Percentiles rank a stretch among this genome's conserved stretches.
phyloP scores from a whole-genome alignment of 2,113 vertebrate species.

The Pleuronectes platessa region DNA sequence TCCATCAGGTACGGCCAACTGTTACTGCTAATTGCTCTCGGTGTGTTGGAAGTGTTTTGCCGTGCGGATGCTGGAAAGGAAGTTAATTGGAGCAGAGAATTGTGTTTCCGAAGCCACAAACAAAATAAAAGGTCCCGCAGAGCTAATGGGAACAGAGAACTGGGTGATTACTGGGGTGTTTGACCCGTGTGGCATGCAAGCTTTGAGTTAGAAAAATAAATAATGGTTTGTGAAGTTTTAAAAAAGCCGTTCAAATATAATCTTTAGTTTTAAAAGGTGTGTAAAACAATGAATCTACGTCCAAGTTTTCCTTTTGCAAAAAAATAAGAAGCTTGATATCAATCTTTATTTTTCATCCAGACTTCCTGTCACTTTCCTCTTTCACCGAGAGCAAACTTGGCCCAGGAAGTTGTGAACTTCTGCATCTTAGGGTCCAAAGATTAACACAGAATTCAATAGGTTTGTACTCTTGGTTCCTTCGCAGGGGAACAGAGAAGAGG shows the following conservation, averaged over 20 bases:
- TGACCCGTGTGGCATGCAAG: too few species aligned
- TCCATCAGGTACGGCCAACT: constrained; percentile 34
- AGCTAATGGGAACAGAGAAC: not conserved
- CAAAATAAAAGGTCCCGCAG: not conserved
- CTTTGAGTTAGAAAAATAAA: too few species aligned
- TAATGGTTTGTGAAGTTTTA: too few species aligned
- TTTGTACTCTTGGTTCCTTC: not conserved
- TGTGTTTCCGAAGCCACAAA: not conserved
- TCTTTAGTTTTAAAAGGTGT: too few species aligned
- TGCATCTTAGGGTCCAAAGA: not conserved
- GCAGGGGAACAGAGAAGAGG: constrained; percentile 39
- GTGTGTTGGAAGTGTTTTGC: not conserved
- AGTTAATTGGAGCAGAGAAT: not conserved
- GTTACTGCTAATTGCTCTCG: not conserved
- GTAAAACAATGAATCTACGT: too few species aligned
- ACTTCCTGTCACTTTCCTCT: too few species aligned
- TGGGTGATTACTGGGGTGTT: not conserved
- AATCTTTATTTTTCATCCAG: too few species aligned
- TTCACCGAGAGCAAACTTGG: too few species aligned
- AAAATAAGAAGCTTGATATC: too few species aligned
- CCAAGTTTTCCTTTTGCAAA: too few species aligned
- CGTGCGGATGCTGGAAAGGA: not conserved
- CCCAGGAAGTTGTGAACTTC: not conserved
- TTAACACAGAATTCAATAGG: not conserved
- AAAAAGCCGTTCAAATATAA: too few species aligned